Percentiles rank a stretch among this genome's conserved stretches.
Evolutionary conservation across 2,797 vertebrate genomes (phyloP).

Genomic region (Falco naumanni): DNA sequence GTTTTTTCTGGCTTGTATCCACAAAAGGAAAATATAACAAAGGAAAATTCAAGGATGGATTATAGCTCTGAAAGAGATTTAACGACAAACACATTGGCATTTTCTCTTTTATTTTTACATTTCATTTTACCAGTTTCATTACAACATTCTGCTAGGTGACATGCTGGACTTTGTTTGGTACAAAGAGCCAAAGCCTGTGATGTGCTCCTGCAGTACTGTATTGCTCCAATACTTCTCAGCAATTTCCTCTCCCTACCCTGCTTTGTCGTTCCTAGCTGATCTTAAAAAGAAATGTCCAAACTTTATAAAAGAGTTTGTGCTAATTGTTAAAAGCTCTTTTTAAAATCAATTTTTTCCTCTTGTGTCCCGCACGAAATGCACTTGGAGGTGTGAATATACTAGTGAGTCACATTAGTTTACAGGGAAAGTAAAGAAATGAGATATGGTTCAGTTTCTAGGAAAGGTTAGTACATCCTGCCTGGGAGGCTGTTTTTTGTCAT

Average conservation of each 20-base stretch:
- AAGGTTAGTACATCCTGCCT: not conserved
- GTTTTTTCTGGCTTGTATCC: slow-evolving; percentile 77
- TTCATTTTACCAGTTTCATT: slow-evolving; percentile 50
- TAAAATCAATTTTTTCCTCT: not conserved
- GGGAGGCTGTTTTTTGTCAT: not conserved
- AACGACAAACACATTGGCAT: slow-evolving; percentile 77
- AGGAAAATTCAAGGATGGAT: slow-evolving; percentile 72
- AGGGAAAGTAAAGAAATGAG: not conserved
- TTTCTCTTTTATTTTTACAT: slow-evolving; percentile 42
- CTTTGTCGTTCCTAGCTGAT: not conserved
- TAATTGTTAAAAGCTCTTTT: not conserved
- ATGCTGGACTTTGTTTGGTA: not conserved
- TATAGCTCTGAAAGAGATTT: slow-evolving; percentile 69
- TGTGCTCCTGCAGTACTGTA: not conserved
- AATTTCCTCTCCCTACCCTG: not conserved
- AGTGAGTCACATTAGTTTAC: not conserved
- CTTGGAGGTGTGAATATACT: not conserved
- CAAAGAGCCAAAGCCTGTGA: slow-evolving; percentile 3
- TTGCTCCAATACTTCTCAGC: not conserved
- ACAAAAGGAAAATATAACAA: slow-evolving; percentile 72
- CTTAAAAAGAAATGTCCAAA: not conserved
- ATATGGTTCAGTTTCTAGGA: not conserved
- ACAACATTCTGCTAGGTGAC: slow-evolving; percentile 8
- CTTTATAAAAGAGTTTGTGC: not conserved
- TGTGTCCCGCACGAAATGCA: not conserved